Evolutionary conservation across 2,797 vertebrate species (phyloP).

Genomic region (Steatocranus sp.): DNA sequence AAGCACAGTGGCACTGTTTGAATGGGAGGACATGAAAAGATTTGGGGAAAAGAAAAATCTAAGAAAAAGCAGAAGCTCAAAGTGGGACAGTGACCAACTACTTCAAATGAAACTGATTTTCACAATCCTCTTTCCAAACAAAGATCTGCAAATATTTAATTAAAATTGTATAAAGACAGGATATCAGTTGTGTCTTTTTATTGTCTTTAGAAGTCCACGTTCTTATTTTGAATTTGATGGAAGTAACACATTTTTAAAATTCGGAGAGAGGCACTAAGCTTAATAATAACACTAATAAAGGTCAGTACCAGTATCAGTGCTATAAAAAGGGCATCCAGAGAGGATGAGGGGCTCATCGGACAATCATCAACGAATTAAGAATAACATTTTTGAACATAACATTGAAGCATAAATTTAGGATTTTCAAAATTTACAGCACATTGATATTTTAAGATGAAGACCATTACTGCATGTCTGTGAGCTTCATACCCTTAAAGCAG

Average conservation of each 20-base stretch:
- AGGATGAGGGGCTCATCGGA: background rate
- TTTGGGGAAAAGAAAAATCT: background rate
- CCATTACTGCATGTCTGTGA: background rate
- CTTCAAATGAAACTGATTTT: background rate
- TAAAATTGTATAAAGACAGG: background rate
- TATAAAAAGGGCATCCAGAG: background rate
- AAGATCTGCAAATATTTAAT: background rate
- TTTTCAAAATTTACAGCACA: background rate
- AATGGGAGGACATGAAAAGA: background rate
- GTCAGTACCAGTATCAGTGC: background rate
- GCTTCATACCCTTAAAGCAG: background rate
- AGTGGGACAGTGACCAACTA: background rate
- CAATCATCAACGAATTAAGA: background rate
- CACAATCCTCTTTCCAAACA: background rate
- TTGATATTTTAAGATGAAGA: background rate
- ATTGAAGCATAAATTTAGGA: background rate
- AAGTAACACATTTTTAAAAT: background rate
- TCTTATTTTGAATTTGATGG: background rate
- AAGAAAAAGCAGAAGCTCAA: background rate
- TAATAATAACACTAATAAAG: background rate
- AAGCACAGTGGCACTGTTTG: background rate
- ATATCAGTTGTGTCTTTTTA: background rate
- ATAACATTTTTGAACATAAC: background rate
- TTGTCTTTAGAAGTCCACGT: background rate
- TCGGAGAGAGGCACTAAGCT: background rate